Conservation (phyloP, 2,113 vertebrate genomes). For the Todiramphus saurophagus region DNA sequence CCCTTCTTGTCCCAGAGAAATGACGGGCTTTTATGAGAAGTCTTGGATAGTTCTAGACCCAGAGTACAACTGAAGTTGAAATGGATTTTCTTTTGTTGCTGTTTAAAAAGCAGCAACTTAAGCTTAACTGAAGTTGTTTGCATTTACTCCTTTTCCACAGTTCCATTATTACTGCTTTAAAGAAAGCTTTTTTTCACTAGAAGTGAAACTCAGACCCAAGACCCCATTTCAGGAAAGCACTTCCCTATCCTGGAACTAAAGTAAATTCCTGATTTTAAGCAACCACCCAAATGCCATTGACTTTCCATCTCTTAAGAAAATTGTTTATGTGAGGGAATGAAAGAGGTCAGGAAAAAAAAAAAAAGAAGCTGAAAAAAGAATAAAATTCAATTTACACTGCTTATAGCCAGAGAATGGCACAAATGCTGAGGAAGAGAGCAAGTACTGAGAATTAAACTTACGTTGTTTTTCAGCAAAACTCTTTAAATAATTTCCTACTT, state of each 20-base stretch:
- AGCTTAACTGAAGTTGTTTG: background rate
- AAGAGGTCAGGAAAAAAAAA: background rate
- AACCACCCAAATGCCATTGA: fast-evolving
- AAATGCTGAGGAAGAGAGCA: background rate
- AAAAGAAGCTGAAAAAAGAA: background rate
- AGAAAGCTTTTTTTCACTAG: background rate
- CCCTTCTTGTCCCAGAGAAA: background rate
- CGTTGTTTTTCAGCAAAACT: background rate
- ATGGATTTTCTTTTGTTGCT: background rate
- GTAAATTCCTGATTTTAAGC: background rate
- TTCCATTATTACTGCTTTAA: background rate
- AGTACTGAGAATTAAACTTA: background rate
- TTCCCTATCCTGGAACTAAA: background rate
- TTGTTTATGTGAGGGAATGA: background rate
- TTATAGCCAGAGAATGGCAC: background rate
- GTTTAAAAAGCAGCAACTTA: slow-evolving; percentile 3
- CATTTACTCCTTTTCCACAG: background rate
- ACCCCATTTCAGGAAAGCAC: background rate
- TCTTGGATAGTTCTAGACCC: background rate
- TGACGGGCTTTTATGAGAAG: background rate
- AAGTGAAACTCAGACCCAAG: background rate
- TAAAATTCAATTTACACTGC: background rate
- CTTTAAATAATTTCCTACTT: background rate
- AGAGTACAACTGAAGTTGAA: background rate
- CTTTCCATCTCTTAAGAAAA: background rate